Conservation (phyloP, 2,888 invertebrate species). For the Lutraria lutraria region DNA sequence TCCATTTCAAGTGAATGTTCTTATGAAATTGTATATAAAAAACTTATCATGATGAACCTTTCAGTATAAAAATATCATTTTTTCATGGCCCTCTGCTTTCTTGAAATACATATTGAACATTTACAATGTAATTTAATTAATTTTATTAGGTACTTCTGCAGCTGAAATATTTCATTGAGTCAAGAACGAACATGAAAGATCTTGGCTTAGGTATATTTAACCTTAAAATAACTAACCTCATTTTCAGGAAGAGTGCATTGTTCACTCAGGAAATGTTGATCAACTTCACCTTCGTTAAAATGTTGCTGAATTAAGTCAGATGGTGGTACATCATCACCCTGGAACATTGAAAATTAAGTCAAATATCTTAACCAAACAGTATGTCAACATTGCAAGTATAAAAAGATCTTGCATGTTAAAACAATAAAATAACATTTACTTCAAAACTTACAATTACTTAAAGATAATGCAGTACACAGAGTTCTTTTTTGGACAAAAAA, state of each 20-base stretch:
- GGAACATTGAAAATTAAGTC: background rate
- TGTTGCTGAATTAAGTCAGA: background rate
- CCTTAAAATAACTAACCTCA: background rate
- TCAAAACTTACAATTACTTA: background rate
- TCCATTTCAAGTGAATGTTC: background rate
- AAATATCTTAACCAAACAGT: background rate
- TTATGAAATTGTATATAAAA: background rate
- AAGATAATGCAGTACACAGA: background rate
- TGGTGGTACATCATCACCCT: background rate
- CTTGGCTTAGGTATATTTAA: background rate
- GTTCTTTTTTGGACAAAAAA: constrained; percentile 1
- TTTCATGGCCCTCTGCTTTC: background rate
- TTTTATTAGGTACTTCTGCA: background rate
- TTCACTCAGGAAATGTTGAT: too few relatives aligned
- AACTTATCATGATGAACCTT: background rate
- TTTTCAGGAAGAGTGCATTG: too few relatives aligned
- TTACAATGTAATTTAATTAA: background rate
- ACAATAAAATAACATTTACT: too few relatives aligned
- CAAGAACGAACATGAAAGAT: background rate
- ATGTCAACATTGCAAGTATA: background rate
- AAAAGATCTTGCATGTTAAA: background rate
- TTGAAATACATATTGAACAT: background rate
- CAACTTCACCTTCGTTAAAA: too few relatives aligned
- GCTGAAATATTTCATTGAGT: background rate
- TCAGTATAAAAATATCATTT: background rate